Conservation (phyloP, 2,888 invertebrate species). For the Meteorus colon region DNA sequence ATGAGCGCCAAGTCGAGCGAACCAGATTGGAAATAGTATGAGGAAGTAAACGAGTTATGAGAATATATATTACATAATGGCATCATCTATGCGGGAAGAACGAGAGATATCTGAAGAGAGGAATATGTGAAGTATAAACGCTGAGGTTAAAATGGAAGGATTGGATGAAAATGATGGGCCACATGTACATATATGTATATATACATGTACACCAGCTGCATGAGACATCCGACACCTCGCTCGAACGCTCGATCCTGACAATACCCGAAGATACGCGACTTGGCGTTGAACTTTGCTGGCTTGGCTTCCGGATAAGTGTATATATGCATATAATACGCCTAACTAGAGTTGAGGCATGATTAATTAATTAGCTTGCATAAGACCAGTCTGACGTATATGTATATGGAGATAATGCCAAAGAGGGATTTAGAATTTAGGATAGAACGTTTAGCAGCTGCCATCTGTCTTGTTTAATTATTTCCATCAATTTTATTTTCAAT, state of each 20-base stretch:
- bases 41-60: constrained; percentile 36
- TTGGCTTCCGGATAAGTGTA: constrained; percentile 57
- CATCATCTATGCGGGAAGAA: not conserved
- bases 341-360: constrained; percentile 66
- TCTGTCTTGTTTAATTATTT: constrained; percentile 35
- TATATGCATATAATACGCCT: constrained; percentile 28
- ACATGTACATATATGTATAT: constrained; percentile 36
- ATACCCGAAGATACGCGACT: constrained; percentile 72
- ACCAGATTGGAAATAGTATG: constrained; percentile 34
- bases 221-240: constrained; percentile 72
- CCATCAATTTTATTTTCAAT: not conserved
- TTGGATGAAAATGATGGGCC: constrained; percentile 53
- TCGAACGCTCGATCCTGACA: constrained; percentile 64
- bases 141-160: constrained; percentile 45
- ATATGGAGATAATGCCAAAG: constrained; percentile 43
- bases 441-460: constrained; percentile 24
- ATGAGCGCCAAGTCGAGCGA: constrained; percentile 68
- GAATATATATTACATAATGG: constrained; percentile 2
- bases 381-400: constrained; percentile 63
- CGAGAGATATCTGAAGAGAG: constrained; percentile 26
- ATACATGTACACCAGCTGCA: constrained; percentile 63
- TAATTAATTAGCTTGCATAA: constrained; percentile 70
- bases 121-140: constrained; percentile 42
- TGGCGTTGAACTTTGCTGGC: constrained; percentile 69
- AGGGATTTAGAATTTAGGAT: constrained; percentile 26